phyloP scores from a whole-genome alignment of 2,797 vertebrate genomes.

The Adrianichthys oophorus region DNA sequence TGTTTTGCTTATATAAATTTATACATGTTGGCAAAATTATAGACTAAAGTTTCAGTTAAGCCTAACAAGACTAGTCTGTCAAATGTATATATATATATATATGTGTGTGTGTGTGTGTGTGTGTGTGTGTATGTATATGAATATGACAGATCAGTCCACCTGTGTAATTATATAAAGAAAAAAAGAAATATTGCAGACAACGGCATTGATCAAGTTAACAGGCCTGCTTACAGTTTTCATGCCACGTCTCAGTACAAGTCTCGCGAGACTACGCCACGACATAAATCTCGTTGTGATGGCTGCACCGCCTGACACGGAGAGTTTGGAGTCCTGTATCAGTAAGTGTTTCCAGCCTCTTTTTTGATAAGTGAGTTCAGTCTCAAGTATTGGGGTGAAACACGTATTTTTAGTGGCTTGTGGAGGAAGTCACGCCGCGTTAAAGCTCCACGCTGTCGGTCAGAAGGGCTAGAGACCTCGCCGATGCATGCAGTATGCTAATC shows the following conservation, averaged over 20 bases:
- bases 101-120: too few species aligned
- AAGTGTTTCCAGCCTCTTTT: constrained; percentile 75
- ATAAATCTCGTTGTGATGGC: constrained; percentile 82
- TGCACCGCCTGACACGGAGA: constrained; percentile 87
- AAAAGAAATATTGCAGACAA: too few species aligned
- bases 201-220: too few species aligned
- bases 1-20: too few species aligned
- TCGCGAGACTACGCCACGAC: constrained; percentile 52
- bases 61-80: too few species aligned
- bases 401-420: neutral
- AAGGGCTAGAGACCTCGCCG: constrained; percentile 13
- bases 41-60: too few species aligned
- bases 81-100: too few species aligned
- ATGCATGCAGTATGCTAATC: constrained; percentile 56
- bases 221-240: neutral
- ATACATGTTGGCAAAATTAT: too few species aligned
- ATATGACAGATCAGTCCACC: too few species aligned
- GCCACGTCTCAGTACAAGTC: constrained; percentile 14
- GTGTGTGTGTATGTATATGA: too few species aligned
- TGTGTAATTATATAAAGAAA: too few species aligned
- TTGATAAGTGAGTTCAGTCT: rapidly evolving
- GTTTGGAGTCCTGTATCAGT: constrained; percentile 94
- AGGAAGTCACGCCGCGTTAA: constrained; percentile 2
- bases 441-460: neutral
- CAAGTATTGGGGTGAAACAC: rapidly evolving